Base-by-base conservation (phyloP, 2,113 vertebrate species). In the Pampusana beccarii region DNA sequence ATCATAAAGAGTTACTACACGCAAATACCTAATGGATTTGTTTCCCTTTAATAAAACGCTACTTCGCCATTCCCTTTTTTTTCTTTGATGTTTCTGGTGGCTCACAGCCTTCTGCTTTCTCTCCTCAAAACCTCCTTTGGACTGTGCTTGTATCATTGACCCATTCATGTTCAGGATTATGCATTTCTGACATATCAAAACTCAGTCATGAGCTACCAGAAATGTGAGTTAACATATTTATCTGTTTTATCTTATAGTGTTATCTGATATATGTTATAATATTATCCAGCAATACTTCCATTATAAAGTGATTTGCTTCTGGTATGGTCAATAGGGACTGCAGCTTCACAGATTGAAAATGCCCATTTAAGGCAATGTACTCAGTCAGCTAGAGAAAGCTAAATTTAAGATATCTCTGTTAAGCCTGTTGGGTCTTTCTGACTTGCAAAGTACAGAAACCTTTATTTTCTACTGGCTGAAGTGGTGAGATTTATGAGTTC, bases 281-380 rank as follows among this genome's bases (percentile, higher is more conserved):
- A 50, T 34, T 81, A 66, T 57, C 25, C 70, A 89, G 50, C 23
- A 79, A 38, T 65, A 73, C 23, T 81, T 87, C 36, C n/a, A 72
- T 60, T 70, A 66, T 75, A 77, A 87, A 80, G 84, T 92, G 0
- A 65, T 13, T 90, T 94, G 93, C 25, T 92, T 96, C 36, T 96
- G 58, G 21, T 94, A 38, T 91, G 86, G 92, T 94, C 95, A 94
- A 64, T 23, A 87, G 66, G 62, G 57, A 80, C 70, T 85, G 65
- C 70, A 92, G 56, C 50, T 95, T 77, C 73, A 84, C 53, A 65
- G 66, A 75, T 13, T 93, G 79, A 90, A 95, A 96, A 93, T 94
- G 83, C 67, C 90, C 88, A 93, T 96, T 94, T 96, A 96, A 96
- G 93, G 96, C 61, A 96, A 96, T 91, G 82, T 53, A 71, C 80